phyloP scores from a whole-genome alignment of 1,140 invertebrate genomes.

The Daktulosphaira vitifoliae region DNA sequence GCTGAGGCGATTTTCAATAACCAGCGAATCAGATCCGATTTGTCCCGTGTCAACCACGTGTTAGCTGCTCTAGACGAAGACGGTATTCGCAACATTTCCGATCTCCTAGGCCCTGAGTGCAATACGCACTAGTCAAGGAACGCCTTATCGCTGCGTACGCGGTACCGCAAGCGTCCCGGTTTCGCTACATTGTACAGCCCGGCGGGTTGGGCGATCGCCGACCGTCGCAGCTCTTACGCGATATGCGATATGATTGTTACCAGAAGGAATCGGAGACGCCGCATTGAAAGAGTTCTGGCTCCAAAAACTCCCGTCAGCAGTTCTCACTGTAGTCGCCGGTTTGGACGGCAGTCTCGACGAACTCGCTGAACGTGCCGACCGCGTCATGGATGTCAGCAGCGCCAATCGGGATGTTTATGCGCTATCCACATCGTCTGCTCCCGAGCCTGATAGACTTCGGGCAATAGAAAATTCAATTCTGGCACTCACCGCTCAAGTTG shows the following conservation, averaged over 20 bases:
- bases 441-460: not conserved
- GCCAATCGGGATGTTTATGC: not conserved
- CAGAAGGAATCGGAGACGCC: not conserved
- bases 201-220: too few species aligned
- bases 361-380: constrained; percentile 36
- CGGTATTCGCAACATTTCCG: not conserved
- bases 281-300: not conserved
- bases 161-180: not conserved
- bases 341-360: not conserved
- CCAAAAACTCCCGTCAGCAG: not conserved
- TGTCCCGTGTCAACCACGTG: not conserved
- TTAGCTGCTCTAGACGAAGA: not conserved
- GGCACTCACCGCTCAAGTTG: not conserved
- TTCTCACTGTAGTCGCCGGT: not conserved
- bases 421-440: not conserved
- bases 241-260: not conserved
- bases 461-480: not conserved
- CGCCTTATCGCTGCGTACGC: not conserved
- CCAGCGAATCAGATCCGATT: not conserved
- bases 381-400: not conserved
- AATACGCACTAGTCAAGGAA: not conserved
- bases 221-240: not conserved
- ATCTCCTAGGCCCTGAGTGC: not conserved
- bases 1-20: not conserved
- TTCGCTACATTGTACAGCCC: too few species aligned